Evolutionary conservation across 1,140 invertebrate genomes (phyloP).

Genomic region (Calycopis cecrops): DNA sequence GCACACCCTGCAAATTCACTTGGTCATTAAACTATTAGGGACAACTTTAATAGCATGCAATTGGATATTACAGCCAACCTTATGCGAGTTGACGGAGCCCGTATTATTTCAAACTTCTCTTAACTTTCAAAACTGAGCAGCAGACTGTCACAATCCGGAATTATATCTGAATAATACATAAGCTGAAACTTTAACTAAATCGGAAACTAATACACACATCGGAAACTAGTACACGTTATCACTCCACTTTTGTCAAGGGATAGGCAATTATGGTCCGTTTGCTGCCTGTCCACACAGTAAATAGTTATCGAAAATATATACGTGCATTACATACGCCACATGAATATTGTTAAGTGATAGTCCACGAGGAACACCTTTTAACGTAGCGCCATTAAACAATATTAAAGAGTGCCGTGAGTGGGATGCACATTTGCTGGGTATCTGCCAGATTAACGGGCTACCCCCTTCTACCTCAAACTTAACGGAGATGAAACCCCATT

Average conservation of each 20-base stretch:
- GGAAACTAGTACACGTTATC: conserved; percentile 23
- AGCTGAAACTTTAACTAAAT: conserved; percentile 35
- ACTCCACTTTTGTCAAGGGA: too few relatives aligned
- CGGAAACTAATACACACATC: conserved; percentile 32
- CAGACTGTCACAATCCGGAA: conserved; percentile 36
- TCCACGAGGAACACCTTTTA: conserved; percentile 21
- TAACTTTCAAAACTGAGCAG: conserved; percentile 29
- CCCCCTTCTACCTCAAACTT: conserved; percentile 32
- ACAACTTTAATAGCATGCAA: conserved; percentile 32
- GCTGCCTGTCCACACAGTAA: background rate
- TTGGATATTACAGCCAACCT: conserved; percentile 22
- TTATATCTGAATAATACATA: conserved; percentile 41
- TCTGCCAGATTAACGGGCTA: conserved; percentile 35
- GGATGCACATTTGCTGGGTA: conserved; percentile 30
- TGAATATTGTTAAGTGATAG: conserved; percentile 4
- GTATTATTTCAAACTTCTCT: conserved; percentile 24
- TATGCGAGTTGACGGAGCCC: conserved; percentile 18
- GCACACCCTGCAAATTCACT: too few relatives aligned
- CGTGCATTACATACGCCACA: conserved; percentile 2
- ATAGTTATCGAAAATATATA: conserved; percentile 2
- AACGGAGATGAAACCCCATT: too few relatives aligned
- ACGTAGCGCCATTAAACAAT: conserved; percentile 41
- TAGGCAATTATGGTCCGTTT: too few relatives aligned
- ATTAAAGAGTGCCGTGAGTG: conserved; percentile 34
- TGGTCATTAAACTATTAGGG: conserved; percentile 27